Evolutionary conservation across 2,888 invertebrate genomes (phyloP).

Genomic region (Drosophila nr. medialis): DNA sequence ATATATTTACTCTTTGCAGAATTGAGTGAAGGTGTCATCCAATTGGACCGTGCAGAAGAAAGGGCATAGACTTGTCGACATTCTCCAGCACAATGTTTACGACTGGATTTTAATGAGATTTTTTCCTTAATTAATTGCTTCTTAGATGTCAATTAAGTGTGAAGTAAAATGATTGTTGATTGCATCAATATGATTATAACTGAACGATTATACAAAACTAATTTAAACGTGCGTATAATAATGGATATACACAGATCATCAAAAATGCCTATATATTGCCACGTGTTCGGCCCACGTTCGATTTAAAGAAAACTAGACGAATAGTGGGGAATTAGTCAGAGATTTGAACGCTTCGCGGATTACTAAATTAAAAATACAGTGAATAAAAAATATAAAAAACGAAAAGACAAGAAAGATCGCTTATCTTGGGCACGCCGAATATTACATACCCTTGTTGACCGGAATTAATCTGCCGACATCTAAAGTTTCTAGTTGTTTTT

Average conservation of each 20-base stretch:
- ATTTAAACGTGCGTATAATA: background rate
- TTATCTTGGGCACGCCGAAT: background rate
- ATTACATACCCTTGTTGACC: background rate
- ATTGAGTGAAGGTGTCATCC: background rate
- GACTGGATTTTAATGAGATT: background rate
- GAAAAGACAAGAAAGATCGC: background rate
- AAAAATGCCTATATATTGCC: conserved; percentile 18
- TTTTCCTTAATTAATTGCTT: background rate
- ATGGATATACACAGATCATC: conserved; percentile 12
- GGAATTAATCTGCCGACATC: too few species aligned
- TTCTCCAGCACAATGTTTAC: background rate
- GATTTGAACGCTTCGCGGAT: conserved; percentile 23
- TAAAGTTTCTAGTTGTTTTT: background rate
- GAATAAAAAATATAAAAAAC: conserved; percentile 4
- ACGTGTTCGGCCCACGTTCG: conserved; percentile 42
- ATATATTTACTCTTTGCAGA: background rate
- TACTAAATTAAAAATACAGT: conserved; percentile 15
- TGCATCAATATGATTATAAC: background rate
- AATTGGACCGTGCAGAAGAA: background rate
- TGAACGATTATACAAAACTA: background rate
- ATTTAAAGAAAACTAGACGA: background rate
- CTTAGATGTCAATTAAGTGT: background rate
- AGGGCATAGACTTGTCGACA: background rate
- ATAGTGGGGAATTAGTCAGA: conserved; percentile 2
- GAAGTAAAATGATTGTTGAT: background rate